Percentiles rank a stretch among this genome's conserved stretches.
These are phyloP conservation scores for Etheostoma nigrum DNA, from an alignment of 2,797 vertebrate genomes.

Conservation along the genomic window DNA sequence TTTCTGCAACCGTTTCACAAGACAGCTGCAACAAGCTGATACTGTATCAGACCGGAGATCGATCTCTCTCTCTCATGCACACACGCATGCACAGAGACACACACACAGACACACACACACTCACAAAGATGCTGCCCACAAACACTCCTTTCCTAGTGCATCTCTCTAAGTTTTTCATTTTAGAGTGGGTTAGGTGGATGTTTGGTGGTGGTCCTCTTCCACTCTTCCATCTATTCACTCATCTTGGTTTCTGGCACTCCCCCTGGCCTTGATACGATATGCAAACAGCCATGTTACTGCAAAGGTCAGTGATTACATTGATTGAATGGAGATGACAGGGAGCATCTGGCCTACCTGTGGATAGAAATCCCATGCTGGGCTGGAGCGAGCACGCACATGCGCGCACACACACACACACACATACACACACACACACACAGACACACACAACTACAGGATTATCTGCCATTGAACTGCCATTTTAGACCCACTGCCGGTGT, in stretches of 20 bases:
- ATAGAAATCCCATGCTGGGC: constrained; percentile 67
- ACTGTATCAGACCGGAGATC: constrained; percentile 73
- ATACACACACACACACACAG: constrained; percentile 19
- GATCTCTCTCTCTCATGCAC: neutral
- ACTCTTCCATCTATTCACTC: constrained; percentile 37
- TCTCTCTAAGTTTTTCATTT: constrained; percentile 14
- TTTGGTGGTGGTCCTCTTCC: constrained; percentile 2
- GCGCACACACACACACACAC: constrained; percentile 15
- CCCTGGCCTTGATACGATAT: constrained; percentile 55
- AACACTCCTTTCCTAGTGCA: constrained; percentile 4
- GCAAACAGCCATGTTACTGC: constrained; percentile 74
- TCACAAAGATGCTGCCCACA: neutral
- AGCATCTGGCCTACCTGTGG: constrained; percentile 82
- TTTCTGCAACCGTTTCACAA: constrained; percentile 61
- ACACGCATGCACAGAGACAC: constrained; percentile 17
- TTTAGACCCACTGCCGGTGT: constrained; percentile 61
- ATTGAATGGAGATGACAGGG: constrained; percentile 79
- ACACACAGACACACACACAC: constrained; percentile 13
- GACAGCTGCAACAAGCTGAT: constrained; percentile 76
- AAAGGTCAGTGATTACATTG: constrained; percentile 81
- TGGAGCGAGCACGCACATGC: neutral
- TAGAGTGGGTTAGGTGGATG: constrained; percentile 33
- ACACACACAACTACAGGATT: constrained; percentile 58
- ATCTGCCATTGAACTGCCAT: constrained; percentile 69
- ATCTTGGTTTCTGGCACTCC: constrained; percentile 56